Evolutionary conservation across 2,113 vertebrate species (phyloP), one percentile per base, ranked within the genome.

Genomic region (Panurus biarmicus): DNA sequence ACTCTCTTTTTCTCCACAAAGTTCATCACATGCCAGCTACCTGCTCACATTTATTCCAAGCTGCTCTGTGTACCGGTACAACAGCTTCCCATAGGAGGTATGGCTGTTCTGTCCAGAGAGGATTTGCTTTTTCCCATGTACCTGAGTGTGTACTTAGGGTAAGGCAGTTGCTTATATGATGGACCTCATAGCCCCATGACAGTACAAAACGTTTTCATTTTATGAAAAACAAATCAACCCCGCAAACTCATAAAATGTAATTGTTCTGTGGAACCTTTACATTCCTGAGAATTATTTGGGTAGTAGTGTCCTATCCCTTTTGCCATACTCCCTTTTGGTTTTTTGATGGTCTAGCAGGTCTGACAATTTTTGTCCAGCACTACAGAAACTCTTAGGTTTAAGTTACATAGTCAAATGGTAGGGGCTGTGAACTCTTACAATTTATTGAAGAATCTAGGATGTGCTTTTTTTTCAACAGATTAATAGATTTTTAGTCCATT

Each of bases 271-370:
- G 85, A 88, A 53, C 1, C 7, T 11, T 42, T 4, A 26, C 35
- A 42, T 35, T 82, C 17, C 19, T 66, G 6, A 25, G 15, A 69
- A 69, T 36, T 2, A 22, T 22, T 20, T 38, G 23, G 16, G 25
- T 20, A 75, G 14, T 25, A 33, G 6, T 26, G 7, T 45, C 33
- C 19, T 21, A 11, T 38, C 9, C 8, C 8, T 62, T 66, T 21
- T 14, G n/a, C 3, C 4, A 10, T 3, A 9, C 0, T 2, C 2
- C 6, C 25, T 11, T 17, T 35, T 48, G 4, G 3, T 62, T 75
- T 67, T 66, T 42, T 83, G 22, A 8, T 11, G 7, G 22, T n/a
- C 53, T 24, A 4, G 10, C 7, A 35, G 9, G 5, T 74, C 18
- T 47, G 45, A 44, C 1, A 26, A 9, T 6, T 10, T 51, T 89